Evolutionary conservation across 2,888 invertebrate genomes (phyloP), one percentile per base, ranked within the genome.

Genomic region (Fabriciana adippe): DNA sequence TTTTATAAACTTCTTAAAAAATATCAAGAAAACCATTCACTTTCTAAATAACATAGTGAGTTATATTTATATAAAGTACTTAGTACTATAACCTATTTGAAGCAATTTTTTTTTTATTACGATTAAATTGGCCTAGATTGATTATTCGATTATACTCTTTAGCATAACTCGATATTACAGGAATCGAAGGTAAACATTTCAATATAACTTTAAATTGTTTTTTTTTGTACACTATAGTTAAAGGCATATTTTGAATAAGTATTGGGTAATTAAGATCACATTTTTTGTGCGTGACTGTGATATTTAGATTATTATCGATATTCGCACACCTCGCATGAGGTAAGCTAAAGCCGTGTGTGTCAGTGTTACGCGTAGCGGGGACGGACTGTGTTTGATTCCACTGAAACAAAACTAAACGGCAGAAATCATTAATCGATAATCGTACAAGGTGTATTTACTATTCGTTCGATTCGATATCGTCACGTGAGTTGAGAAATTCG

Each of bases 1-100:
- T 72, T 75, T 74, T 81, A 81, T 80, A 86, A 88, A 88, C 81
- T 78, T 86, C 85, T 87, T 89, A 89, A 88, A 90, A 89, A 90
- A 90, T 89, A 89, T 88, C 78, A 90, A 86, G 81, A 83, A 88
- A 89, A 88, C 84, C 60, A 76, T 79, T 75, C 71, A 74, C 84
- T 79, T 78, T 75, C 71, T 79, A 75, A 74, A 74, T 77, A 76
- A 73, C 77, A 76, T 76, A 73, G 75, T 74, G 74, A 78, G 70
- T 82, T 74, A 11, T 78, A 75, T 79, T 65, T 81, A 81, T 78
- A 76, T 78, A 78, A 74, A 81, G 80, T 85, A 85, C 84, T 87
- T 85, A 84, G 73, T 78, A 79, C 82, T 87, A 80, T 77, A 79
- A 79, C 74, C 83, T 88, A 89, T 79, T 83, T 82, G 84, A 88